A percentile compares a stretch with the other conserved stretches of the same genome.
These are phyloP conservation scores for Catocala fraxini DNA, from an alignment of 2,888 invertebrate genomes.

Conservation along the genomic window DNA sequence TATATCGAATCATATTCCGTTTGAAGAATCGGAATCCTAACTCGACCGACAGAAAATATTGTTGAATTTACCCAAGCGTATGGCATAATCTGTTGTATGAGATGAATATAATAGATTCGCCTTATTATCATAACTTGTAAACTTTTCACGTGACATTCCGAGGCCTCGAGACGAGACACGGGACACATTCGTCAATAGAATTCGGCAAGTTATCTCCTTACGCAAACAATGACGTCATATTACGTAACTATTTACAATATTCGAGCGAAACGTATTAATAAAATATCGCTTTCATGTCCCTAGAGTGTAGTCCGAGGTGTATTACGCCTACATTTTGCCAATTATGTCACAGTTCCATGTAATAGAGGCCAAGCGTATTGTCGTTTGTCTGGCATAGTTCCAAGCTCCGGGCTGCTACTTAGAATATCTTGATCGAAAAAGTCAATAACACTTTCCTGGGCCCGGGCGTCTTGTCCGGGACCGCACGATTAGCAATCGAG, in stretches of 20 bases:
- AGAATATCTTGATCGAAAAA: slow-evolving; percentile 1
- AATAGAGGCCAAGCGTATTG: slow-evolving; percentile 8
- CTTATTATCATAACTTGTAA: slow-evolving; percentile 13
- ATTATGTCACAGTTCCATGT: slow-evolving; percentile 15
- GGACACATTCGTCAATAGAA: background rate
- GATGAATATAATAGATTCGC: slow-evolving; percentile 16
- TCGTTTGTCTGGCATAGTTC: slow-evolving; percentile 16
- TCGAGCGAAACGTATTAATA: background rate
- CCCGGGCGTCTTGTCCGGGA: no score
- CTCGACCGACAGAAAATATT: slow-evolving; percentile 28
- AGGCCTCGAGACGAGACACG: background rate
- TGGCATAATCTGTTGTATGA: background rate
- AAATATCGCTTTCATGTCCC: no score
- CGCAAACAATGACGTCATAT: background rate
- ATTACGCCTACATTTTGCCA: background rate
- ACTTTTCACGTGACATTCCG: background rate
- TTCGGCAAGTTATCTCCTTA: background rate
- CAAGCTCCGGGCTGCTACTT: background rate
- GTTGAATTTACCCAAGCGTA: slow-evolving; percentile 23
- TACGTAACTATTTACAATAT: background rate
- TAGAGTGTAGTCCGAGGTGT: no score
- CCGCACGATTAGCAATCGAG: no score
- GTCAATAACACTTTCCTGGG: background rate
- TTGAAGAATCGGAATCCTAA: slow-evolving; percentile 23
- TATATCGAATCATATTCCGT: slow-evolving; percentile 30